Percentiles rank a stretch among this genome's conserved stretches.
phyloP scores from a whole-genome alignment of 1,140 invertebrate species.

The Bicyclus anynana region DNA sequence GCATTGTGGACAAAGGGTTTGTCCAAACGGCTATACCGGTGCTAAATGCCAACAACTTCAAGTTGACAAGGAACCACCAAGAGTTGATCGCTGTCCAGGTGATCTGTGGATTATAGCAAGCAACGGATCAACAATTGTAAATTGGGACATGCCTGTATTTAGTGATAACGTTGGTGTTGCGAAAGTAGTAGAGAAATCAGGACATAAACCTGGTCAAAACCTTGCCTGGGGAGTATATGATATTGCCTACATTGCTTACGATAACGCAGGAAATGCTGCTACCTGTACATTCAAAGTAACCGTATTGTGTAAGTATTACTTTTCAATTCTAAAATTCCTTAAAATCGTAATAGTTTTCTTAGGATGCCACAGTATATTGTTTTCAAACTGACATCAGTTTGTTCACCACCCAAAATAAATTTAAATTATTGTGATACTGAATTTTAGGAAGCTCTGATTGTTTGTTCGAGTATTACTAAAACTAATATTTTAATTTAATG shows the following conservation, averaged over 20 bases:
- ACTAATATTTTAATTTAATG: too few species aligned
- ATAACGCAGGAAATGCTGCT: constrained; percentile 93
- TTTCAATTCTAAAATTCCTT: not conserved
- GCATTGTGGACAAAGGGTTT: constrained; percentile 91
- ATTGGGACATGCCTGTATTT: constrained; percentile 96
- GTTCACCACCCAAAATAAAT: too few species aligned
- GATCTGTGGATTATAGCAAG: constrained; percentile 96
- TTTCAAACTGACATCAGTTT: too few species aligned
- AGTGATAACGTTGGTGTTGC: constrained; percentile 91
- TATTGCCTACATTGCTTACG: constrained; percentile 95
- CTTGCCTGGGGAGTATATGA: constrained; percentile 95
- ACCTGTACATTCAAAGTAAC: constrained; percentile 96
- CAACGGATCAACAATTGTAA: constrained; percentile 93
- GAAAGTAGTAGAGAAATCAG: constrained; percentile 90
- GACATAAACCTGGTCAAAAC: constrained; percentile 93
- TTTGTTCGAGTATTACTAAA: too few species aligned
- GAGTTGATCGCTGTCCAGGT: constrained; percentile 92
- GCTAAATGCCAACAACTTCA: constrained; percentile 89
- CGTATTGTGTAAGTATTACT: constrained; percentile 85
- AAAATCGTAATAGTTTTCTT: too few species aligned
- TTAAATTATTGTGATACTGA: too few species aligned
- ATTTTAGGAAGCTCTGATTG: too few species aligned
- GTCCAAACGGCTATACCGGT: constrained; percentile 90
- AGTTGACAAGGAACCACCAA: constrained; percentile 91
- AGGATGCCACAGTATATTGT: too few species aligned